Evolutionary conservation across 2,113 vertebrate species (phyloP), one percentile per base, ranked within the genome.

Genomic region (Archocentrus centrarchus): DNA sequence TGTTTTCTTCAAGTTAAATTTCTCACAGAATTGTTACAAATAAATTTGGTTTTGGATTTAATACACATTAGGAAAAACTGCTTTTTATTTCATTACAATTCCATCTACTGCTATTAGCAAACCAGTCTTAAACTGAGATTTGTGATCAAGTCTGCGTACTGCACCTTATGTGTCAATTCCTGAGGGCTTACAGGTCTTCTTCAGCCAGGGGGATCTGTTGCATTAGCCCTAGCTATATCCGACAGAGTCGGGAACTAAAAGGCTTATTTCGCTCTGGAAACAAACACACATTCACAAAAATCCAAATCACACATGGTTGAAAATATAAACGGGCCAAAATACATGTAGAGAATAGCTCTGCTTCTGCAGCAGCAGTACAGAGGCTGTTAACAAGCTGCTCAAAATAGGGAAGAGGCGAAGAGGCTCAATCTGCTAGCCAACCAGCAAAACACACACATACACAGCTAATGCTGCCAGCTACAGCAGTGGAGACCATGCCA

Each of bases 371-470:
- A 50, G 32, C 47, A 47, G n/a, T 63, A 55, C 64, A 39, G 81
- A 85, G 7, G 58, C 73, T 57, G 75, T 77, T 78, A 77, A 85
- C 84, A 85, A 90, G 87, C 79, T 80, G 82, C 68, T 87, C 55
- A 60, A 85, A 86, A 79, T 27, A 24, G 47, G 79, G 35, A 61
- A 63, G 62, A 83, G 68, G 73, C 80, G 66, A 87, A 89, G 86
- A 83, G 81, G 81, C 85, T 83, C 63, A 61, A 82, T 75, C 59
- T 50, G 76, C 83, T 81, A 81, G 76, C 55, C 59, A 57, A 73
- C 73, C 77, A 77, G 75, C 55, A 61, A 39, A 47, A 57, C 77
- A 81, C 53, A 68, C 75, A 81, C 59, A 81, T 2, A 83, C 68
- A 83, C 39, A 82, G 57, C 70, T 82, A 59, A 63, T 73, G 47